A percentile compares a stretch with the other conserved stretches of the same genome.
phyloP scores from a whole-genome alignment of 2,888 invertebrate genomes.

The Lasioglossum villosulum region DNA sequence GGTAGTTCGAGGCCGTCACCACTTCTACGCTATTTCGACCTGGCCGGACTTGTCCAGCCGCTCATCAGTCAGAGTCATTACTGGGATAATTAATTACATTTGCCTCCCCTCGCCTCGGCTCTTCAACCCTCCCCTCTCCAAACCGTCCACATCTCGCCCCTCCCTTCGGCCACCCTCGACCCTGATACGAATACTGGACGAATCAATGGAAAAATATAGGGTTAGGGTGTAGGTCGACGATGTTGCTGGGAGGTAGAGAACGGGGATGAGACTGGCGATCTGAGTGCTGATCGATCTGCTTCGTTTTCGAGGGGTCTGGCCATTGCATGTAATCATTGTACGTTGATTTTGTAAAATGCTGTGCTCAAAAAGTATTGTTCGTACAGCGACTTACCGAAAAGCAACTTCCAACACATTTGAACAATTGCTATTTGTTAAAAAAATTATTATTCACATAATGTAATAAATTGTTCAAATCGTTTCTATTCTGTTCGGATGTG shows the following conservation, averaged over 20 bases:
- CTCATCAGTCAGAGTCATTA: constrained; percentile 89
- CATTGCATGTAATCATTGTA: background rate
- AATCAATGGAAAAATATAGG: constrained; percentile 83
- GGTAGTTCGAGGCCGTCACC: constrained; percentile 79
- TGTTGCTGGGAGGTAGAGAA: constrained; percentile 35
- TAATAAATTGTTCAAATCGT: background rate
- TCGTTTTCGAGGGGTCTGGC: background rate
- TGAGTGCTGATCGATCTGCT: constrained; percentile 11
- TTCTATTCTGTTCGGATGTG: too few relatives aligned
- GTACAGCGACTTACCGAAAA: background rate
- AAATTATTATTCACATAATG: background rate
- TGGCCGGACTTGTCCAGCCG: constrained; percentile 84
- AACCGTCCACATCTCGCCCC: constrained; percentile 70
- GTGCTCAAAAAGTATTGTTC: background rate
- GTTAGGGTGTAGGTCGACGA: constrained; percentile 72
- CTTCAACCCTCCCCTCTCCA: constrained; percentile 80
- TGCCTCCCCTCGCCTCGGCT: constrained; percentile 84
- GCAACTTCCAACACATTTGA: background rate
- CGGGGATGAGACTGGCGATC: background rate
- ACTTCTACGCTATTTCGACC: constrained; percentile 82
- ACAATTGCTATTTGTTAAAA: background rate
- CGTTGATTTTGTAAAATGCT: background rate
- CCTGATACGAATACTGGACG: constrained; percentile 76
- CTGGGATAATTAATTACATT: constrained; percentile 88
- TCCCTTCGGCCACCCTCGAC: constrained; percentile 69